Evolutionary conservation across 2,113 vertebrate species (phyloP), one percentile per base, ranked within the genome.

Genomic region (Peromyscus leucopus): DNA sequence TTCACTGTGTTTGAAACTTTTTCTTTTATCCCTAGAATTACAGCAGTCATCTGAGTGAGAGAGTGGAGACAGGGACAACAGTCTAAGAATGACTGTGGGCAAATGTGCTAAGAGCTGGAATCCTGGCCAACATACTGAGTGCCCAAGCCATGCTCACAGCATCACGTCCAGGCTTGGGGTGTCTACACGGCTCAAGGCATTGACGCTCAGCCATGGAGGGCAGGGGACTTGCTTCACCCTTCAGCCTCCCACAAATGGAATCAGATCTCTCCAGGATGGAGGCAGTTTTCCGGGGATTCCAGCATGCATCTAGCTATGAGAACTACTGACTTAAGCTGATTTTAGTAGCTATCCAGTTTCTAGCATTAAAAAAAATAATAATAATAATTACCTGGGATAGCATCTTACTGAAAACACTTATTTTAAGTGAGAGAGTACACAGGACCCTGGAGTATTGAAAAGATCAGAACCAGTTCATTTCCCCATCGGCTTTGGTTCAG

Each of bases 391-490:
- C 24, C 26, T 57, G n/a, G 67, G 89, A 59, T 26, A 74, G 28
- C 84, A 55, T 94, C 88, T 89, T 89, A 96, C 39, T 61, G 90
- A 95, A 97, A 92, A 76, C 75, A 42, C 61, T 74, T 96, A 67
- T 92, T 95, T 93, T 92, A 59, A 95, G 26, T 39, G 69, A 92
- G 88, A 88, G 96, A 85, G 95, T 92, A 82, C 80, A 84, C 85
- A 90, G 75, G 88, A 72, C 33, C 65, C 79, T 42, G 8, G 95
- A 94, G 83, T 85, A 51, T 72, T 91, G 76, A 89, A 80, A 93
- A 96, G 95, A 92, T 93, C 80, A 95, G 93, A 96, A 85, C 46
- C 79, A 82, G 86, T 92, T 97, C 93, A 61, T 95, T 96, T 96
- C 95, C 85, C 92, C 86, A 87, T 89, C 90, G 91, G 93, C 89